phyloP scores from a whole-genome alignment of 2,797 vertebrate species.

The Remorina albescens region DNA sequence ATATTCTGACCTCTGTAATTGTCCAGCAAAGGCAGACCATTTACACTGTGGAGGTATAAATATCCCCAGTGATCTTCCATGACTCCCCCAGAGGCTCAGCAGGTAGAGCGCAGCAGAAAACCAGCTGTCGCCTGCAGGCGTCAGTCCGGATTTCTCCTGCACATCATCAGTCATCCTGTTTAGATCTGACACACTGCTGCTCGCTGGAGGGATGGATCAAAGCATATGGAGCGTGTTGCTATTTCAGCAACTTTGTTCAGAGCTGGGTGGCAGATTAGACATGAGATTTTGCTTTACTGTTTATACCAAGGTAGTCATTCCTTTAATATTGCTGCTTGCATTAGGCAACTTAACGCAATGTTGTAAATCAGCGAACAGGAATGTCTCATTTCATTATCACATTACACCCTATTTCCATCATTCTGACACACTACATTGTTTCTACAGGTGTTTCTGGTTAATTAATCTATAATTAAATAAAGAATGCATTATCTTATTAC shows the following conservation, averaged over 20 bases:
- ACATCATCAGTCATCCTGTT: slow-evolving; percentile 67
- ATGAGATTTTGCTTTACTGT: not conserved
- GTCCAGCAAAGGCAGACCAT: slow-evolving; percentile 62
- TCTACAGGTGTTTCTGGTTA: not conserved
- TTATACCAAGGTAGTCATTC: slow-evolving; percentile 5
- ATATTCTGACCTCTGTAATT: slow-evolving; percentile 69
- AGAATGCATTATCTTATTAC: not conserved
- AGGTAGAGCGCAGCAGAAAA: slow-evolving; percentile 73
- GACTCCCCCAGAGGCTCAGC: slow-evolving; percentile 66
- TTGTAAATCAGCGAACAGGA: slow-evolving; percentile 6
- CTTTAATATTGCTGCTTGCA: not conserved
- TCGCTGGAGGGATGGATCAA: slow-evolving; percentile 20
- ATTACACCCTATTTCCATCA: not conserved
- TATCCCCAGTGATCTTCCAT: slow-evolving; percentile 69
- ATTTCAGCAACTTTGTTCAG: slow-evolving; percentile 29
- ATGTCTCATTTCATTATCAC: not conserved
- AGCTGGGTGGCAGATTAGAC: not conserved
- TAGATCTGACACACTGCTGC: slow-evolving; percentile 37
- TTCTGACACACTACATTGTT: not conserved
- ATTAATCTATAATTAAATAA: not conserved
- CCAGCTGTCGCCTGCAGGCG: slow-evolving; percentile 67
- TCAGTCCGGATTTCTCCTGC: slow-evolving; percentile 61
- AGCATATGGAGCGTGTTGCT: slow-evolving; percentile 19
- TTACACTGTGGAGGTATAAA: slow-evolving; percentile 69
- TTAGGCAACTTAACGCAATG: not conserved